phyloP scores from a whole-genome alignment of 1,140 invertebrate genomes.

The Aphidius ervi region DNA sequence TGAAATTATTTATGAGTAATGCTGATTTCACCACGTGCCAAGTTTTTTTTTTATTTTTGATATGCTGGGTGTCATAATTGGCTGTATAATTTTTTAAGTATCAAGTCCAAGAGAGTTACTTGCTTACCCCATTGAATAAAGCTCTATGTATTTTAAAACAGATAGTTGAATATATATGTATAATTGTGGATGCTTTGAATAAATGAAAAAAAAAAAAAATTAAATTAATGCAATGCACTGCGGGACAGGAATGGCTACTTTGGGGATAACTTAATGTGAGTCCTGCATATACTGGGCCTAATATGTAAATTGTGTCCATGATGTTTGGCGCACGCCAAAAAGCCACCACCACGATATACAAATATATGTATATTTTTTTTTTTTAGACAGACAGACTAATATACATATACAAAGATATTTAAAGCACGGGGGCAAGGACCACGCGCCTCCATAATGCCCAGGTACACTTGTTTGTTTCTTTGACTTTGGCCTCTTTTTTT shows the following conservation, averaged over 20 bases:
- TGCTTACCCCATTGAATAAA: not conserved
- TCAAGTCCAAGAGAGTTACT: not conserved
- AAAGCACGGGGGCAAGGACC: conserved; percentile 9
- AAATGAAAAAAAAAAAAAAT: no score
- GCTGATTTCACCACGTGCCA: conserved; percentile 11
- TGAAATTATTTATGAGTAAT: conserved; percentile 2
- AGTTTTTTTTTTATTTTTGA: not conserved
- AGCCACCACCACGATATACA: conserved; percentile 16
- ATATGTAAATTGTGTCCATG: conserved; percentile 38
- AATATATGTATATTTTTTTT: not conserved
- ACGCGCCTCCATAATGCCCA: conserved; percentile 5
- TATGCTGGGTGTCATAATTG: conserved; percentile 35
- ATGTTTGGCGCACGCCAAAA: conserved; percentile 29
- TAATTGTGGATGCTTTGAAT: not conserved
- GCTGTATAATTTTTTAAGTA: conserved; percentile 26
- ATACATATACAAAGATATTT: not conserved
- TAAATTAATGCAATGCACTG: conserved; percentile 46
- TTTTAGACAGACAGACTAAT: not conserved
- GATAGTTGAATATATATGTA: conserved; percentile 22
- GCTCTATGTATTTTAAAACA: conserved; percentile 20
- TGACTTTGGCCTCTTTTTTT: conserved; percentile 14
- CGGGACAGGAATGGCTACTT: conserved; percentile 25
- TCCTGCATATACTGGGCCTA: conserved; percentile 18
- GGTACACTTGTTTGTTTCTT: conserved; percentile 27
- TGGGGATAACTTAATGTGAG: conserved; percentile 4